Evolutionary conservation across 1,140 invertebrate genomes (phyloP).

Genomic region (Teleopsis dalmanni): DNA sequence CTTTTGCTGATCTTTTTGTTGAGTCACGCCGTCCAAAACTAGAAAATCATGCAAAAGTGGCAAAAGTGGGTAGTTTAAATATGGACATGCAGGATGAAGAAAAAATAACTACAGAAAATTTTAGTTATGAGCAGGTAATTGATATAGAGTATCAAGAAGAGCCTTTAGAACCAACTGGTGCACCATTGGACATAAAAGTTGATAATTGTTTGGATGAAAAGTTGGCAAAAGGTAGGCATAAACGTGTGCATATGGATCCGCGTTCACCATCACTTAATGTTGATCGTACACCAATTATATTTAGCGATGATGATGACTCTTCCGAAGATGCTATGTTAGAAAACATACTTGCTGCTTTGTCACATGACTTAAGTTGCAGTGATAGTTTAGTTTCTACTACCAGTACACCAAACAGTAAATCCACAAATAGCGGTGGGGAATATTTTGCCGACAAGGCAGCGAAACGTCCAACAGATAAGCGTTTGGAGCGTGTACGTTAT

Average conservation of each 20-base stretch:
- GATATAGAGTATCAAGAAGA: neutral
- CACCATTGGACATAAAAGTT: neutral
- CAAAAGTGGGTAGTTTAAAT: neutral
- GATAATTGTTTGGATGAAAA: neutral
- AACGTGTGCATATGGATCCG: conserved; percentile 33
- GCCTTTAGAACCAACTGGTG: neutral
- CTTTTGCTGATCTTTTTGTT: conserved; percentile 37
- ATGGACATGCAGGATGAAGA: neutral
- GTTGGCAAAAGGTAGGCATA: conserved; percentile 13
- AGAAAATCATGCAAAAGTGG: neutral
- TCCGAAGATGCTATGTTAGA: conserved; percentile 34
- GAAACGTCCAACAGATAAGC: no score
- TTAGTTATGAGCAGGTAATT: neutral
- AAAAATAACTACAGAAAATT: neutral
- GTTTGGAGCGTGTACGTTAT: no score
- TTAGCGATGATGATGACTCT: conserved; percentile 36
- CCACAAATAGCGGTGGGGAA: no score
- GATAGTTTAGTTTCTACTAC: no score
- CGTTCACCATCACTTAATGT: conserved; percentile 46
- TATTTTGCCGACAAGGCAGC: no score
- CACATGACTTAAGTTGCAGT: conserved; percentile 31
- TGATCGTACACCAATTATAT: conserved; percentile 45
- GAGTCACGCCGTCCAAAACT: conserved; percentile 29
- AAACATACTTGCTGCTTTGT: conserved; percentile 30
- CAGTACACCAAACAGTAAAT: no score